Evolutionary conservation across 2,113 vertebrate genomes (phyloP).

Genomic region (Lota lota): DNA sequence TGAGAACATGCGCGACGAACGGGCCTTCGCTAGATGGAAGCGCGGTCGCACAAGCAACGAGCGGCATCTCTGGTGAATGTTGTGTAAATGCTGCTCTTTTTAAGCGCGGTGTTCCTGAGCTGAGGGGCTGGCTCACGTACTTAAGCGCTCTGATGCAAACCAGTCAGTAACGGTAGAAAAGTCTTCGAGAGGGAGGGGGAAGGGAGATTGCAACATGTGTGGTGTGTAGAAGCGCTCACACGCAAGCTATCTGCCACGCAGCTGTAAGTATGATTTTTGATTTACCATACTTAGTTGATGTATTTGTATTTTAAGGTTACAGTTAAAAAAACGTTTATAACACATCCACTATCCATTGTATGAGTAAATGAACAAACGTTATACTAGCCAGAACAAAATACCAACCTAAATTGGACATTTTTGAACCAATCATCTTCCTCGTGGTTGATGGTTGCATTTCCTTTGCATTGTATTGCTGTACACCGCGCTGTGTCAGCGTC

Average conservation of each 20-base stretch:
- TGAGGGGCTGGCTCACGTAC: slow-evolving; percentile 43
- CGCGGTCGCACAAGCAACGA: no score
- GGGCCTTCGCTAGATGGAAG: no score
- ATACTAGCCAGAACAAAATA: no score
- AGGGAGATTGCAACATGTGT: slow-evolving; percentile 29
- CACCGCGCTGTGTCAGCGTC: no score
- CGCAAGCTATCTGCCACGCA: background rate
- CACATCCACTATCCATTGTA: background rate
- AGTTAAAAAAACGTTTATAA: background rate
- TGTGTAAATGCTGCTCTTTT: slow-evolving; percentile 2
- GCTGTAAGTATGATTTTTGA: slow-evolving; percentile 47
- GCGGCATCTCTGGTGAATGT: no score
- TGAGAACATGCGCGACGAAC: no score
- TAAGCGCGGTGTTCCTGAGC: background rate
- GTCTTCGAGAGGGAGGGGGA: slow-evolving; percentile 22
- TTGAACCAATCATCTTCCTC: no score
- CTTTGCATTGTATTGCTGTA: no score
- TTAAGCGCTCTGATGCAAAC: slow-evolving; percentile 42
- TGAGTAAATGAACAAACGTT: background rate
- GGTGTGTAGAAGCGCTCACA: background rate
- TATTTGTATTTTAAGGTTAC: background rate
- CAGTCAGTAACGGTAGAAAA: background rate
- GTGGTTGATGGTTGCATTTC: no score
- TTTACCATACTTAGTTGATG: background rate
- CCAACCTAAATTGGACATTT: no score